Base-by-base conservation (phyloP, 2,113 vertebrate genomes). In the Cyanoderma ruficeps region DNA sequence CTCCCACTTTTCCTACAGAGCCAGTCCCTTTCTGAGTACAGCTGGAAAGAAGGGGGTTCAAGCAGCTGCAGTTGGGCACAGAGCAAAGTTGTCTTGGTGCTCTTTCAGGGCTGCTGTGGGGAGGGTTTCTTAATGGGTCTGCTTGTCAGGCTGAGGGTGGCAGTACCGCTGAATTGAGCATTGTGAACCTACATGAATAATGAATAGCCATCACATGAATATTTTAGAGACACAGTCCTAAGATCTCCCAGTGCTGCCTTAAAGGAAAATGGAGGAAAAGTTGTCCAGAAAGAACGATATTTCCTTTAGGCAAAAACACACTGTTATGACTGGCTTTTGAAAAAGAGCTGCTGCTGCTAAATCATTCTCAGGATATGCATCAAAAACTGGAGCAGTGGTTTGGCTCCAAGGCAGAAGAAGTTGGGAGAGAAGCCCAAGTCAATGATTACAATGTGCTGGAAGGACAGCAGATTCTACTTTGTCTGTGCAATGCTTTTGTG, bases 231-330 rank as follows among this genome's bases (percentile, higher is more conserved):
- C 61, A 80, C 20, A 21, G 68, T 44, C 60, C 57, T 59, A 89
- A 96, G 76, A 72, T 76, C 76, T 93, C 86, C 39, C 84, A 72
- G 68, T 59, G 64, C 79, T 64, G 90, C 64, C 89, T 90, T 39
- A 90, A 88, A 96, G 91, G 93, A 94, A 87, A 91, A 93, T 21
- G 71, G 68, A 89, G 86, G 53, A 90, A 92, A 93, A 95, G 77
- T 87, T 93, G 69, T 83, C 53, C 89, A 89, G 90, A 93, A 95
- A 96, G 88, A 96, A 92, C 47, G 20, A 53, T 71, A 88, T 84
- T 96, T 94, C 88, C 94, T 93, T 96, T 41, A 91, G 94, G 94
- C 96, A 89, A 96, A 95, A 94, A 89, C 2, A 13, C 76, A 68
- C 80, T 63, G 60, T 56, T 95, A 70, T 49, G 13, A 4, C 28